phyloP scores from a whole-genome alignment of 2,797 vertebrate species.

The Acomys russatus region DNA sequence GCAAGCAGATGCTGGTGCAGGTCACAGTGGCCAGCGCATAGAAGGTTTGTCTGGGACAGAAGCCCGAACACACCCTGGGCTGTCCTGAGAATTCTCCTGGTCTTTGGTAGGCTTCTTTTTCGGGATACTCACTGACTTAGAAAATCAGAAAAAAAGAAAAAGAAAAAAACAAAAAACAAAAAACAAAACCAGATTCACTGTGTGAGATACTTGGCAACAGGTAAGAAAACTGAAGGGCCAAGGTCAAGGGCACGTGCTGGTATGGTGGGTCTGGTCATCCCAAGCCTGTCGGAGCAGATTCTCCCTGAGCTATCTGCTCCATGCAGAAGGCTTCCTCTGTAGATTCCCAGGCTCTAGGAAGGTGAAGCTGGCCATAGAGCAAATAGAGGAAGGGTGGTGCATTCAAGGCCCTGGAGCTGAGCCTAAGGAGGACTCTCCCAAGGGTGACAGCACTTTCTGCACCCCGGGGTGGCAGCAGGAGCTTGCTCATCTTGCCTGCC shows the following conservation, averaged over 20 bases:
- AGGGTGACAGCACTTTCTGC: neutral
- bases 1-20: neutral
- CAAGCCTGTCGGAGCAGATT: neutral
- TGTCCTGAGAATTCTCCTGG: neutral
- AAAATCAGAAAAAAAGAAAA: too few species aligned
- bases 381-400: neutral
- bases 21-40: neutral
- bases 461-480: neutral
- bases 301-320: neutral
- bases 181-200: accelerated
- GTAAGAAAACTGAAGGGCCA: neutral
- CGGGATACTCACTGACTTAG: neutral
- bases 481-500: neutral
- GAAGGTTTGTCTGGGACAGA: neutral
- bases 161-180: too few species aligned
- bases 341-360: neutral
- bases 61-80: neutral
- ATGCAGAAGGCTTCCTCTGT: neutral
- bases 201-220: accelerated
- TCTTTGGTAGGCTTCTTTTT: neutral
- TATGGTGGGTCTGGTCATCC: neutral
- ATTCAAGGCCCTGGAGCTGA: neutral
- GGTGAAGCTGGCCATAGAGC: neutral
- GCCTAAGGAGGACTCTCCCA: neutral
- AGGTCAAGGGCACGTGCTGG: neutral